A percentile compares a stretch with the other conserved stretches of the same genome.
phyloP scores from a whole-genome alignment of 2,888 invertebrate species.

The Achlya flavicornis region DNA sequence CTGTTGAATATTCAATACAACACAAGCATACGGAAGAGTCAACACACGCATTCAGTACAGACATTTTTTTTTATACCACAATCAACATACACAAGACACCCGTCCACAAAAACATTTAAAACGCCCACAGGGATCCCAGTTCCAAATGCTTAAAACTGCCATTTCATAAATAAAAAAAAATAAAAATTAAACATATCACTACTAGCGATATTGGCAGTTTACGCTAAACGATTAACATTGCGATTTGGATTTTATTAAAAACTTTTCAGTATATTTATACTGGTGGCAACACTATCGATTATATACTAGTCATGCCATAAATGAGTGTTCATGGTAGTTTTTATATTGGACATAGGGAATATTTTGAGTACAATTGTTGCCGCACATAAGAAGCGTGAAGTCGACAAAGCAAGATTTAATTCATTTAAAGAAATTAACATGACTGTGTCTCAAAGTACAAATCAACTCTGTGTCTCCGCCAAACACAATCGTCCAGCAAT shows the following conservation, averaged over 20 bases:
- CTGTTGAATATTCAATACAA: constrained; percentile 58
- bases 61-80: constrained; percentile 27
- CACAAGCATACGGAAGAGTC: constrained; percentile 56
- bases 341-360: background rate
- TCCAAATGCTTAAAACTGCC: constrained; percentile 45
- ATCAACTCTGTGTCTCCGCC: constrained; percentile 31
- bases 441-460: constrained; percentile 12
- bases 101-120: constrained; percentile 36
- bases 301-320: background rate
- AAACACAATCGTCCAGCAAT: constrained; percentile 59
- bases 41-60: constrained; percentile 34
- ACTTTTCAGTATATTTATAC: constrained; percentile 20
- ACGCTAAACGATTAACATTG: constrained; percentile 27
- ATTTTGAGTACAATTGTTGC: background rate
- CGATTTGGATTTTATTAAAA: constrained; percentile 20
- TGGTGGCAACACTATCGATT: constrained; percentile 1
- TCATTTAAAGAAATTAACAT: constrained; percentile 15
- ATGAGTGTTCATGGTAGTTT: background rate
- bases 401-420: constrained; percentile 12
- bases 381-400: background rate
- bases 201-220: constrained; percentile 54
- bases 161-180: constrained; percentile 30
- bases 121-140: constrained; percentile 45
- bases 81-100: constrained; percentile 34
- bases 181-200: constrained; percentile 38